Evolutionary conservation across 2,113 vertebrate species (phyloP).

Genomic region (Daubentonia madagascariensis): DNA sequence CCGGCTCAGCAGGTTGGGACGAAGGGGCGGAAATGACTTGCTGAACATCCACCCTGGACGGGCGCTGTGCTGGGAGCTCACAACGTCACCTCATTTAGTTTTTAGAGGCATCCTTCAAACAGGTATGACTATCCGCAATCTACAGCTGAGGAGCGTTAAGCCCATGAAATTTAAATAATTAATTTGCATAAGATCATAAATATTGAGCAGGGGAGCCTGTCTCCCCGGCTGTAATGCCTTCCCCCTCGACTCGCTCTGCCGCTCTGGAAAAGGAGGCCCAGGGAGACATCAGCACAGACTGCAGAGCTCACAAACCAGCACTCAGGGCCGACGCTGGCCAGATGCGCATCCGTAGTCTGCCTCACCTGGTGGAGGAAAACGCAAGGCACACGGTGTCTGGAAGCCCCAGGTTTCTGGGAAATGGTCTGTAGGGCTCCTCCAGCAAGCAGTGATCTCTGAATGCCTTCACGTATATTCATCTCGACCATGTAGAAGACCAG

Average conservation of each 20-base stretch:
- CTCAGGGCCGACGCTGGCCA: fast-evolving
- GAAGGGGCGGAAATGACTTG: fast-evolving
- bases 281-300: too few species aligned
- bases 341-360: fast-evolving
- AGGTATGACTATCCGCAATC: background rate
- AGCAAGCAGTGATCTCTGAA: too few species aligned
- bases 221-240: background rate
- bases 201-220: fast-evolving
- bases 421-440: fast-evolving
- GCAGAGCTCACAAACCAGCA: fast-evolving
- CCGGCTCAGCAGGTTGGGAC: too few species aligned
- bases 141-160: background rate
- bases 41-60: fast-evolving
- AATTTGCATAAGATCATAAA: background rate
- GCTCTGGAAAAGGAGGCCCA: fast-evolving
- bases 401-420: background rate
- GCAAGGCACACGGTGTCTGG: fast-evolving
- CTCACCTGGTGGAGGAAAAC: background rate
- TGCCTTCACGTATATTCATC: fast-evolving
- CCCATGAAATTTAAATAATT: background rate
- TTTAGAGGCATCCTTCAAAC: background rate
- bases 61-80: fast-evolving
- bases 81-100: fast-evolving
- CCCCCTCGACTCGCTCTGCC: fast-evolving
- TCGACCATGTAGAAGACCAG: fast-evolving